Conservation (phyloP, 2,113 vertebrate genomes). For the Bufo bufo region DNA sequence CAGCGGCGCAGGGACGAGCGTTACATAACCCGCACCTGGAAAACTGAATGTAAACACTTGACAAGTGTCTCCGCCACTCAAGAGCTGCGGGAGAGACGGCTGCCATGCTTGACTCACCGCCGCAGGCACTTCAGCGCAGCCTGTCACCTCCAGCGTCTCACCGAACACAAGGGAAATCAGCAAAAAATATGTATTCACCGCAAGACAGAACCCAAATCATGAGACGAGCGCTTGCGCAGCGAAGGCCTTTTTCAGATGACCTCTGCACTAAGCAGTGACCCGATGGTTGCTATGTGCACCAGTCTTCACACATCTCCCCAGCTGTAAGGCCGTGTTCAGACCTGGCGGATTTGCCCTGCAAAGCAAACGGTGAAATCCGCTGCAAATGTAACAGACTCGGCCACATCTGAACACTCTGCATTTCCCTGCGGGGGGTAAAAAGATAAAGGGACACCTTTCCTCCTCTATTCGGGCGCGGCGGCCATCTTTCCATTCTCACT, state of each 20-base stretch:
- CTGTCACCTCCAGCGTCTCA: background rate
- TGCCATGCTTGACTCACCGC: background rate
- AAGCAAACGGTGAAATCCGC: no score
- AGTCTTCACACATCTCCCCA: no score
- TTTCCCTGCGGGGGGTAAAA: no score
- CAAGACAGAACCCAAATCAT: background rate
- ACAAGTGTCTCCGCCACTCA: background rate
- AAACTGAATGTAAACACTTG: background rate
- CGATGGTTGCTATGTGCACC: no score
- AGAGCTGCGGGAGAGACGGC: background rate
- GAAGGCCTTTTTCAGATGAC: no score
- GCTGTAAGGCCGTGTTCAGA: background rate
- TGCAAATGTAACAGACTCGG: no score
- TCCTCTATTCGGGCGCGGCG: background rate
- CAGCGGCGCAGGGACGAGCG: background rate
- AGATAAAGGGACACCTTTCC: no score
- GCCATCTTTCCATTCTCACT: background rate
- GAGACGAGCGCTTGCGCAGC: background rate
- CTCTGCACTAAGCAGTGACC: no score
- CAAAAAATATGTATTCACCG: background rate
- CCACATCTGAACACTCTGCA: no score
- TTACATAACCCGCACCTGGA: constrained; percentile 4
- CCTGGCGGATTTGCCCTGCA: no score
- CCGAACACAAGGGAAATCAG: background rate
- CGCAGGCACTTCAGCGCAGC: background rate